Percentiles rank a stretch among this genome's conserved stretches.
These are phyloP conservation scores for Adoxophyes honmai DNA, from an alignment of 1,140 invertebrate genomes.

Conservation along the genomic window DNA sequence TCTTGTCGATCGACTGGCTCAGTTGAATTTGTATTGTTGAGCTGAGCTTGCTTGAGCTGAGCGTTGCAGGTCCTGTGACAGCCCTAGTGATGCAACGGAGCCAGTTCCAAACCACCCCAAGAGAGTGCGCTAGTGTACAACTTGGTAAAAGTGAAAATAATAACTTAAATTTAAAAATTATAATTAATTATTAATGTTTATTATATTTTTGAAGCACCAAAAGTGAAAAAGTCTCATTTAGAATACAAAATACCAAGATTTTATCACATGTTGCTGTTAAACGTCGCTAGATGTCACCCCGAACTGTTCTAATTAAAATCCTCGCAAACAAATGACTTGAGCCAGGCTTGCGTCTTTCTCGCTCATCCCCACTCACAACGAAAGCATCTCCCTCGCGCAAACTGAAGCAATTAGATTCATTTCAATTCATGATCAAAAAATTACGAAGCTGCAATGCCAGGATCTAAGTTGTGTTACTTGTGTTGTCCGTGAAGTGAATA, in stretches of 20 bases:
- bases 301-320: neutral
- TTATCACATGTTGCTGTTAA: neutral
- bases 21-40: no score
- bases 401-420: conserved; percentile 3
- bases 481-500: conserved; percentile 9
- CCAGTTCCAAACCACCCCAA: no score
- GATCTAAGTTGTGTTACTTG: neutral
- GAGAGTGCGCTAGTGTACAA: no score
- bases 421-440: conserved; percentile 5
- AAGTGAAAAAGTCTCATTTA: no score
- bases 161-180: no score
- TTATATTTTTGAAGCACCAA: no score
- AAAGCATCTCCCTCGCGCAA: neutral
- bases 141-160: no score
- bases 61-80: no score
- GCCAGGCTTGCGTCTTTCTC: neutral
- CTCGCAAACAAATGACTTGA: conserved; percentile 6
- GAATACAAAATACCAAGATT: no score
- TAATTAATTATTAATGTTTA: no score
- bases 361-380: neutral
- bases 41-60: no score
- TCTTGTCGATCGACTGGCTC: neutral
- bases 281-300: neutral
- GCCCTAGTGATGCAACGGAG: no score
- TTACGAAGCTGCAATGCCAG: neutral